Evolutionary conservation across 2,888 invertebrate species (phyloP).

Genomic region (Drosophila testacea): DNA sequence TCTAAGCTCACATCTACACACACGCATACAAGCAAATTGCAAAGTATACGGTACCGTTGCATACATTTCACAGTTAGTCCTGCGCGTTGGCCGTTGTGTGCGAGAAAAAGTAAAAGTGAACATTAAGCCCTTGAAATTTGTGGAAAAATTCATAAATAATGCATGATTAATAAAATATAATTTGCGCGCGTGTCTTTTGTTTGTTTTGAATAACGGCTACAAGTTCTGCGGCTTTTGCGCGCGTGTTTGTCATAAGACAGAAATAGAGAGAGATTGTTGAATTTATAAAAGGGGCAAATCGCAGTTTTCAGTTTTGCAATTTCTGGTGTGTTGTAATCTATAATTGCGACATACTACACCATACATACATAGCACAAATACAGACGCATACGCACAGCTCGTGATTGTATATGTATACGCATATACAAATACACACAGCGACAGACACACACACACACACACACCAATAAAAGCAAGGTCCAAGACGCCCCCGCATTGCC

Average conservation of each 20-base stretch:
- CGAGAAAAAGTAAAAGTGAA: slow-evolving; percentile 76
- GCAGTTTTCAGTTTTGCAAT: slow-evolving; percentile 21
- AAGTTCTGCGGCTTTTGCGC: slow-evolving; percentile 10
- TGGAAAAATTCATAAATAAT: slow-evolving; percentile 65
- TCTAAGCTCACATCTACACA: slow-evolving; percentile 8
- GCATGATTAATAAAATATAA: slow-evolving; percentile 51
- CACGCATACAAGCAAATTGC: slow-evolving; percentile 3
- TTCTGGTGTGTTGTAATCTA: slow-evolving; percentile 69
- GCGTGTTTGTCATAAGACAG: slow-evolving; percentile 15
- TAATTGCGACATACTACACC: slow-evolving; percentile 57
- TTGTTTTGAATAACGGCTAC: slow-evolving; percentile 39
- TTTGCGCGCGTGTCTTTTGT: slow-evolving; percentile 28
- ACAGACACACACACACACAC: slow-evolving; percentile 15
- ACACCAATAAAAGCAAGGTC: slow-evolving; percentile 36
- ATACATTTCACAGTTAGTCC: slow-evolving; percentile 56
- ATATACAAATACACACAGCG: slow-evolving; percentile 13
- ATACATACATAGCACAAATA: slow-evolving; percentile 27
- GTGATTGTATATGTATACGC: slow-evolving; percentile 27
- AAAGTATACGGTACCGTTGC: slow-evolving; percentile 39
- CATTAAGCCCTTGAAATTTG: slow-evolving; percentile 70
- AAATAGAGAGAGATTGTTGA: not conserved
- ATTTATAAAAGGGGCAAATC: not conserved
- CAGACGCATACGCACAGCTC: slow-evolving; percentile 24
- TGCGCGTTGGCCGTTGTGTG: slow-evolving; percentile 57
- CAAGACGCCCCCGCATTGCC: slow-evolving; percentile 75